Evolutionary conservation across 2,113 vertebrate genomes (phyloP).

Genomic region (Pitta sordida): DNA sequence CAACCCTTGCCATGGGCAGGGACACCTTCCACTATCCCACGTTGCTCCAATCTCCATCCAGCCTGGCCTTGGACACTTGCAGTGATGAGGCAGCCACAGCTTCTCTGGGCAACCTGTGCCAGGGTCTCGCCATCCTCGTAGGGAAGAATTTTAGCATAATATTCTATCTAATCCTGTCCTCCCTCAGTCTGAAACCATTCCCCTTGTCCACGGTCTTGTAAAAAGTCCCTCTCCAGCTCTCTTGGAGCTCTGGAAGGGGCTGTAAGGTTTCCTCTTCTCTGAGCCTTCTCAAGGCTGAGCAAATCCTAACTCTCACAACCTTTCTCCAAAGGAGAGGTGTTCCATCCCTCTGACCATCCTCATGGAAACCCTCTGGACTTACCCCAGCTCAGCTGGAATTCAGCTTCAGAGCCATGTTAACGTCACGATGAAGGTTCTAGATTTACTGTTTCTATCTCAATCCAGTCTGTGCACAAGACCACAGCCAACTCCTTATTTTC

Average conservation of each 20-base stretch:
- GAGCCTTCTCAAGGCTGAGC: not conserved
- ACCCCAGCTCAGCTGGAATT: not conserved
- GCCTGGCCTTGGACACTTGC: not conserved
- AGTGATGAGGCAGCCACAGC: not conserved
- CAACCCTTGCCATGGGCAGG: not conserved
- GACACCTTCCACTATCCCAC: not conserved
- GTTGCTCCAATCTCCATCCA: not conserved
- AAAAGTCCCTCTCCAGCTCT: not conserved
- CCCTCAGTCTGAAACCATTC: not conserved
- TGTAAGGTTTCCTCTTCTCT: not conserved
- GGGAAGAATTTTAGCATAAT: not conserved
- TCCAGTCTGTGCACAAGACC: not conserved
- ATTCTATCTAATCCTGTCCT: rapidly evolving
- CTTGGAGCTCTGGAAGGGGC: not conserved
- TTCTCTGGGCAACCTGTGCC: not conserved
- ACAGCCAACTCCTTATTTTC: not conserved
- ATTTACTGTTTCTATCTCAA: not conserved
- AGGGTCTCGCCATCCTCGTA: not conserved
- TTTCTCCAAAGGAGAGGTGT: not conserved
- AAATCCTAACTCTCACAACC: not conserved
- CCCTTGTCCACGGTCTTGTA: not conserved
- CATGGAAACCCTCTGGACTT: not conserved
- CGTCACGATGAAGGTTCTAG: not conserved
- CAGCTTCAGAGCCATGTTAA: not conserved
- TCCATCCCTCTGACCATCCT: not conserved